Base-by-base conservation (phyloP, 2,888 invertebrate genomes). In the Agonopterix subpropinquella region DNA sequence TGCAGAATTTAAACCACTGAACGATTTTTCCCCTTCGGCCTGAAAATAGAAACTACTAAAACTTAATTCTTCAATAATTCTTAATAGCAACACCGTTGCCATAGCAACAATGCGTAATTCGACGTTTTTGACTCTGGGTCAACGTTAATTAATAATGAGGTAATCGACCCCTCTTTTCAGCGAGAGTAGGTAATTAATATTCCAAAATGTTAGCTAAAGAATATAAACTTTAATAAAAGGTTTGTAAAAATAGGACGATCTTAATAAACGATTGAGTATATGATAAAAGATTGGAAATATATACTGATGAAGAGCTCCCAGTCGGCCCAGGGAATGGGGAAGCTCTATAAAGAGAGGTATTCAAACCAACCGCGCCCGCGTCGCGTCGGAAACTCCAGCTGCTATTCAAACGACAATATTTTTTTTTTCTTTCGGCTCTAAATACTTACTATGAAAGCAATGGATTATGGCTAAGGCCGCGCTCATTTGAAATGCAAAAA, bases 341-440 rank as follows among this genome's bases (percentile, higher is more conserved):
- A 57, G 58, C 60, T 54, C 56, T 53, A 61, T 66, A 65, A 51
- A 52, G 50, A n/a, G n/a, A 43, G 50, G 50, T 47, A 54, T 60
- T 58, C 55, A 63, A 57, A 53, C 47, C 45, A 28, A 28, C 28
- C 28, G 5, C 5, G 28, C 54, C 51, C 18, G 18, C 18, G 18
- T 18, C 18, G 15, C 3, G 3, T 18, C 18, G 18, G 4, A 4
- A 18, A 18, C 18, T 18, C 18, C 4, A 4, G 49, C 49, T 53
- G 56, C 62, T 55, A 62, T 64, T 68, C 62, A 68, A 54, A 56
- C 49, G 53, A 59, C 62, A 62, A 58, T 61, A 66, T 58, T 62
- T 65, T 65, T 63, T 64, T 65, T 61, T 57, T 54, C 54, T 55
- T 54, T 48, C 56, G 50, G 56, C 62, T 60, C 52, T 39, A 55